These are phyloP conservation scores for Apus apus DNA, from an alignment of 2,113 vertebrate species.

Conservation along the genomic window DNA sequence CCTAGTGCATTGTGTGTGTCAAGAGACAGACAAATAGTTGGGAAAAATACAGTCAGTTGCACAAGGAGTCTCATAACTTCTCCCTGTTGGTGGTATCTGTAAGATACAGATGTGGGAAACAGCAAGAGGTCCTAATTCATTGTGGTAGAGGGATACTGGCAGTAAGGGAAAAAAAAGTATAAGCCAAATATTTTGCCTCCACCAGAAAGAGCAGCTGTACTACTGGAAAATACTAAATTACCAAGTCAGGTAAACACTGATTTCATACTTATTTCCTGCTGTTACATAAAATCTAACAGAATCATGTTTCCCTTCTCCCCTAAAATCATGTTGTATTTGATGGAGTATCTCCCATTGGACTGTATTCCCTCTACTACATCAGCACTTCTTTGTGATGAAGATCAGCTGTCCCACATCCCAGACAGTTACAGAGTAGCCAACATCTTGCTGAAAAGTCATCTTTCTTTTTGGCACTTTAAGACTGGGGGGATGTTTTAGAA, in stretches of 20 bases:
- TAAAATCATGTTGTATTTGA: neutral
- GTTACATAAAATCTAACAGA: neutral
- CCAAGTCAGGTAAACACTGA: neutral
- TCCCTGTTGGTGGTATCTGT: neutral
- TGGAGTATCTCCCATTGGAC: neutral
- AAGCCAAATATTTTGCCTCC: neutral
- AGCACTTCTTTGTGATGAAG: neutral
- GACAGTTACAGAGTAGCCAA: neutral
- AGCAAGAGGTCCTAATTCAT: neutral
- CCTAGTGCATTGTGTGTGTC: too few species aligned
- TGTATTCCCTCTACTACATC: neutral
- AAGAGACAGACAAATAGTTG: neutral
- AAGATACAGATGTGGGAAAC: neutral
- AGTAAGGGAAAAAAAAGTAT: neutral
- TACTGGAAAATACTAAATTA: neutral
- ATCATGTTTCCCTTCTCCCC: neutral
- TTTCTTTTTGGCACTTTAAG: neutral
- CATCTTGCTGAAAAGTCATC: neutral
- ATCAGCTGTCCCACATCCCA: slow-evolving; percentile 40
- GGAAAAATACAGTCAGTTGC: neutral
- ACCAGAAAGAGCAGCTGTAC: neutral
- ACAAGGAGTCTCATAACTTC: neutral
- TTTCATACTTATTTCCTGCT: neutral
- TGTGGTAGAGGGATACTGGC: neutral
- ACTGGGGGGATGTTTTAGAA: neutral